Evolutionary conservation across 2,797 vertebrate genomes (phyloP).

Genomic region (Otolemur crassicaudatus): DNA sequence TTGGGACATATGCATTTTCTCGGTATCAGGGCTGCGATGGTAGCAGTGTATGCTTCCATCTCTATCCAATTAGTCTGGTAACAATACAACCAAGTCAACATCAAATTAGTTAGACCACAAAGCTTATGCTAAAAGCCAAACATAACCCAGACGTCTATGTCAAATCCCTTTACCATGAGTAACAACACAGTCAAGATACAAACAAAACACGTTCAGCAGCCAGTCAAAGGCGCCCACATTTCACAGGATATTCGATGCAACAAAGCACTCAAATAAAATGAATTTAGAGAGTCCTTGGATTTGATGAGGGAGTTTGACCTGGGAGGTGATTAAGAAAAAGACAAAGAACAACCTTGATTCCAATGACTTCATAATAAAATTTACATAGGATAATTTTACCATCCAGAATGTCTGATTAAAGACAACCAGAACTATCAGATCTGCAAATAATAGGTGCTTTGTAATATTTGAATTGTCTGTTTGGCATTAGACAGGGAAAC

Average conservation of each 20-base stretch:
- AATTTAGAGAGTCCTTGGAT: conserved; percentile 57
- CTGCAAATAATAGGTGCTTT: background rate
- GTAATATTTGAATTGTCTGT: background rate
- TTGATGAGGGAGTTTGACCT: conserved; percentile 33
- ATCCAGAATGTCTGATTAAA: background rate
- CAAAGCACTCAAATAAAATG: conserved; percentile 50
- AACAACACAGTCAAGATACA: conserved; percentile 62
- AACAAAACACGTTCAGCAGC: conserved; percentile 32
- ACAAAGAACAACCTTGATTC: conserved; percentile 37
- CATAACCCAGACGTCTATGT: conserved; percentile 55
- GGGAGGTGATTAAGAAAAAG: background rate
- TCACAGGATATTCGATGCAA: conserved; percentile 41
- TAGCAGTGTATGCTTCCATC: background rate
- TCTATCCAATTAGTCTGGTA: conserved; percentile 10
- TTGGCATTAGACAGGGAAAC: background rate
- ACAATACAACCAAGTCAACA: conserved; percentile 9
- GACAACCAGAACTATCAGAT: background rate
- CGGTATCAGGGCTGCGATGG: conserved; percentile 4
- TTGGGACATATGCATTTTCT: conserved; percentile 14
- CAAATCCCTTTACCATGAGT: conserved; percentile 60
- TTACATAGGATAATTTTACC: background rate
- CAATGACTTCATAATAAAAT: conserved; percentile 44
- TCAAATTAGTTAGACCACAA: conserved; percentile 18
- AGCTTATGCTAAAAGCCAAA: conserved; percentile 66
- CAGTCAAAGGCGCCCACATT: conserved; percentile 25